A percentile compares a stretch with the other conserved stretches of the same genome.
phyloP scores from a whole-genome alignment of 2,888 invertebrate genomes.

The Parnassius mnemosyne region DNA sequence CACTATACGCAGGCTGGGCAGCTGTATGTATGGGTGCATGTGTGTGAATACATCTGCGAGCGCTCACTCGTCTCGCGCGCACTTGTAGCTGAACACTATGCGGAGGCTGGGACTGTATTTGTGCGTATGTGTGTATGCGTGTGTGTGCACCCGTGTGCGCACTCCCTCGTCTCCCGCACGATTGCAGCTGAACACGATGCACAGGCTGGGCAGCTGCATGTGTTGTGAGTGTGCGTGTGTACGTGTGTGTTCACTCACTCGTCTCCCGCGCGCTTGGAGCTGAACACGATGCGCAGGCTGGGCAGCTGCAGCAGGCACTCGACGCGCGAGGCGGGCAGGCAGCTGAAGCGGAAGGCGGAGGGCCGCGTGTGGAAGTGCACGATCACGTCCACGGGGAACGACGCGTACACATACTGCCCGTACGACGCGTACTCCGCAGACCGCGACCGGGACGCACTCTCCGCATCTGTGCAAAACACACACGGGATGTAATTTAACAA shows the following conservation, averaged over 20 bases:
- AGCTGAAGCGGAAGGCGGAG: slow-evolving; percentile 96
- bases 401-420: slow-evolving; percentile 92
- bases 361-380: slow-evolving; percentile 99
- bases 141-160: neutral
- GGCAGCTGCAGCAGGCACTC: slow-evolving; percentile 98
- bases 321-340: slow-evolving; percentile 95
- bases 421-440: slow-evolving; percentile 73
- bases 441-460: slow-evolving; percentile 43
- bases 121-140: neutral
- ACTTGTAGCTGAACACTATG: no score
- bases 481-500: no score
- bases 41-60: neutral
- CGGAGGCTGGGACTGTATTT: no score
- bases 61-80: no score
- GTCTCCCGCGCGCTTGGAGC: slow-evolving; percentile 92
- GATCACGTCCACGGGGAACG: slow-evolving; percentile 99
- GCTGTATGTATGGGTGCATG: neutral
- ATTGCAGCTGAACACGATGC: no score
- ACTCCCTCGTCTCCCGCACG: no score
- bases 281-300: slow-evolving; percentile 97
- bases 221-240: neutral
- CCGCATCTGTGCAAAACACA: slow-evolving; percentile 54
- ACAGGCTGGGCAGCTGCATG: no score
- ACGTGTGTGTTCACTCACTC: slow-evolving; percentile 73
- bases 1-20: no score